These are phyloP conservation scores for Indri indri DNA, from an alignment of 2,113 vertebrate genomes.

Conservation along the genomic window DNA sequence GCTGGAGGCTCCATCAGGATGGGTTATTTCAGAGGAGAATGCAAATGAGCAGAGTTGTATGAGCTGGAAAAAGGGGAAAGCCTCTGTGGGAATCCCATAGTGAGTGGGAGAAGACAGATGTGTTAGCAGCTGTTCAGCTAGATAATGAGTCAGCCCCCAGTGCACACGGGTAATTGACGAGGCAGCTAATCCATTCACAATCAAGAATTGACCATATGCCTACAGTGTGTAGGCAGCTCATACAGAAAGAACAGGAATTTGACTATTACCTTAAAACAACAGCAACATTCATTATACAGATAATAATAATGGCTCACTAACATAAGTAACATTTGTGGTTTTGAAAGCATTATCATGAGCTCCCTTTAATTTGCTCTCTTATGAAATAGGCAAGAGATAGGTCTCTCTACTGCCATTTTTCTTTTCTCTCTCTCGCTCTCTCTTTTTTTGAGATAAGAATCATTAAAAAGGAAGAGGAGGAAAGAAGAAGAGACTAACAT, in stretches of 20 bases:
- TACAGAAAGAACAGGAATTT: neutral
- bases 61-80: neutral
- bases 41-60: neutral
- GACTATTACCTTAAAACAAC: neutral
- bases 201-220: slow-evolving; percentile 67
- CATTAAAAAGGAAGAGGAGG: neutral
- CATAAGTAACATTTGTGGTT: neutral
- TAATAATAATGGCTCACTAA: neutral
- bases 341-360: neutral
- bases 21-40: slow-evolving; percentile 5
- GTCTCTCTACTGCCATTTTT: neutral
- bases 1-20: neutral
- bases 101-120: slow-evolving; percentile 67
- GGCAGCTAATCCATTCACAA: slow-evolving; percentile 58
- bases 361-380: neutral
- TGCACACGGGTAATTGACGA: neutral
- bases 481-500: neutral
- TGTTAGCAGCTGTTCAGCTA: slow-evolving; percentile 53
- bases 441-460: neutral
- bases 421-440: neutral
- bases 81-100: slow-evolving; percentile 7
- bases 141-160: slow-evolving; percentile 51
- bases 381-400: neutral
- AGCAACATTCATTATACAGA: neutral
- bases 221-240: neutral